phyloP scores from a whole-genome alignment of 64 coral and sea anemone species.

The Exaiptasia diaphana region DNA sequence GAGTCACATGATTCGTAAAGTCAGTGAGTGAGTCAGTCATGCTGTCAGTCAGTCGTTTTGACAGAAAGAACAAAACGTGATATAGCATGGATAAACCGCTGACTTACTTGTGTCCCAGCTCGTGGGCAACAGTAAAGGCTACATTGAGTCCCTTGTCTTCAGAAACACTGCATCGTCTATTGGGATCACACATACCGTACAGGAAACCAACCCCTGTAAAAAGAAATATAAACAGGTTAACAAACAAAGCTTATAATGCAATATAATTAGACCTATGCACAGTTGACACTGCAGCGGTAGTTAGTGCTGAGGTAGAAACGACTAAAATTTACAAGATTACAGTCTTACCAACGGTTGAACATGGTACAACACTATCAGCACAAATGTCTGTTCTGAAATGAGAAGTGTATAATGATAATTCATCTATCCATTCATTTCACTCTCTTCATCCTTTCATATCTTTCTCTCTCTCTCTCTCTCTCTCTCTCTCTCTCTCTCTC shows the following conservation, averaged over 20 bases:
- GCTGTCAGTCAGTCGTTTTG: neutral
- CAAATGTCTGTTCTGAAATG: slow-evolving; percentile 76
- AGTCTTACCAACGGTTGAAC: slow-evolving; percentile 85
- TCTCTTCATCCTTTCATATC: neutral
- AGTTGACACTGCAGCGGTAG: too few species aligned
- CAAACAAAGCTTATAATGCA: neutral
- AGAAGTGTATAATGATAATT: neutral
- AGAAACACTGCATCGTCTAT: slow-evolving; percentile 68
- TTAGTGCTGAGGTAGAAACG: too few species aligned
- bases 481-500: too few species aligned
- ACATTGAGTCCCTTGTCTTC: slow-evolving; percentile 90
- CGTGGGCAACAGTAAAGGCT: slow-evolving; percentile 88
- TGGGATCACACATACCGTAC: slow-evolving; percentile 84
- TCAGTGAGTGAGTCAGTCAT: too few species aligned
- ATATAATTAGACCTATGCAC: too few species aligned
- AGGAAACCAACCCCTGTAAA: slow-evolving; percentile 83
- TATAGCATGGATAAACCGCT: neutral
- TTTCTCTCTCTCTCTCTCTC: too few species aligned
- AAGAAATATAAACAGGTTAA: neutral
- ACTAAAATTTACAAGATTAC: neutral
- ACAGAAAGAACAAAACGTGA: neutral
- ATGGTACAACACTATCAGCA: slow-evolving; percentile 52
- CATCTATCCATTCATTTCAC: neutral
- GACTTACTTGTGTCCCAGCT: slow-evolving; percentile 89
- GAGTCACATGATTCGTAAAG: too few species aligned